A percentile compares a stretch with the other conserved stretches of the same genome.
Conservation (phyloP, 2,888 invertebrate species). For the Cheilosia variabilis region DNA sequence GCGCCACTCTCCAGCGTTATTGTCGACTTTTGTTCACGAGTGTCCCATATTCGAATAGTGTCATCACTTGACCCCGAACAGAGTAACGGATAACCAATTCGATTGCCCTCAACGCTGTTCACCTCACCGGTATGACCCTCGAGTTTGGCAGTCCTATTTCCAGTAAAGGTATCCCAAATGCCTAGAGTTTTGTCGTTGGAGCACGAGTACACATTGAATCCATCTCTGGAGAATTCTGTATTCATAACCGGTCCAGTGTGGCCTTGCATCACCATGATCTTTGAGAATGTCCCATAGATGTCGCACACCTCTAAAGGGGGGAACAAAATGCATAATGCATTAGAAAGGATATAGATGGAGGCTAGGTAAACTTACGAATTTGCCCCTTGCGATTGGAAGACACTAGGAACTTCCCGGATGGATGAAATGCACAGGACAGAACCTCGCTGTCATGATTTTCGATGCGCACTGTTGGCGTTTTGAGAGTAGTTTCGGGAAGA, state of each 20-base stretch:
- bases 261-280: conserved; percentile 95
- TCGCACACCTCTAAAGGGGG: conserved; percentile 82
- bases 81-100: conserved; percentile 90
- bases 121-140: conserved; percentile 92
- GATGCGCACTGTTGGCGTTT: conserved; percentile 24
- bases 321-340: too few species aligned
- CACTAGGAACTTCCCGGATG: conserved; percentile 23
- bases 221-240: conserved; percentile 93
- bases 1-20: conserved; percentile 88
- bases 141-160: conserved; percentile 93
- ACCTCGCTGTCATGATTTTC: conserved; percentile 40
- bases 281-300: conserved; percentile 98
- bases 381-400: conserved; percentile 15
- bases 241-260: conserved; percentile 98
- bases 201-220: conserved; percentile 92
- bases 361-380: conserved; percentile 28
- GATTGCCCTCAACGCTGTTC: conserved; percentile 86
- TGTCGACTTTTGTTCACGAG: conserved; percentile 90
- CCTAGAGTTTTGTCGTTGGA: conserved; percentile 97
- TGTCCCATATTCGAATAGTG: conserved; percentile 96
- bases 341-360: background rate
- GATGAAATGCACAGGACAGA: conserved; percentile 40
- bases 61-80: conserved; percentile 97
- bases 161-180: conserved; percentile 96
- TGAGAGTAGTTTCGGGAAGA: background rate